Evolutionary conservation across 2,113 vertebrate species (phyloP).

Genomic region (Turnix velox): DNA sequence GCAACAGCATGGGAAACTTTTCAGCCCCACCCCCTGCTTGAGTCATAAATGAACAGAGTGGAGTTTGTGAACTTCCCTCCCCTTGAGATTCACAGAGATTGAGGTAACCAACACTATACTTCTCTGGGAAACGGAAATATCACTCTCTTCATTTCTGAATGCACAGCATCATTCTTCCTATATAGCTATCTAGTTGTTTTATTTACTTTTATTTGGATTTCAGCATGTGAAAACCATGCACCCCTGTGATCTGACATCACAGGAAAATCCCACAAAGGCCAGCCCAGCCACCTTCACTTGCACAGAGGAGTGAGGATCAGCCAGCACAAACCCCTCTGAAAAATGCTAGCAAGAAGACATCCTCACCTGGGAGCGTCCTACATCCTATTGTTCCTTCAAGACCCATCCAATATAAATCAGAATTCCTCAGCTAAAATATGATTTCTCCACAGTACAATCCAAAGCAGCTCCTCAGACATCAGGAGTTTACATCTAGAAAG

Average conservation of each 20-base stretch:
- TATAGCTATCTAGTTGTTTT: neutral
- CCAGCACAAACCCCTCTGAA: neutral
- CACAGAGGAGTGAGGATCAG: neutral
- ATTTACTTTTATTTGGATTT: neutral
- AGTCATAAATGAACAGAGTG: neutral
- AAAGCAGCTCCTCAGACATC: neutral
- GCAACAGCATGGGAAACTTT: neutral
- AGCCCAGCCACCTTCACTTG: neutral
- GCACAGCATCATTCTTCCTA: neutral
- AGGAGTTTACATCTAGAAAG: neutral
- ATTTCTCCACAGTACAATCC: neutral
- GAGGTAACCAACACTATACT: neutral
- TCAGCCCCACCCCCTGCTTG: neutral
- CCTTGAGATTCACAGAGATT: neutral
- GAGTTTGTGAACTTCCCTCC: neutral
- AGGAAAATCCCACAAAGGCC: neutral
- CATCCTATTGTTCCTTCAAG: neutral
- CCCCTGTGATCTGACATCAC: neutral
- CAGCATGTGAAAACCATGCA: neutral
- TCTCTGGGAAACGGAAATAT: neutral
- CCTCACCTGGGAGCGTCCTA: neutral
- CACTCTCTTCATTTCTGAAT: neutral
- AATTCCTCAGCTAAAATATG: neutral
- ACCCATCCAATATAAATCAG: rapidly evolving
- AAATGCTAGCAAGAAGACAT: neutral